Conservation (phyloP, 2,113 vertebrate genomes). For the Dasyprocta punctata region DNA sequence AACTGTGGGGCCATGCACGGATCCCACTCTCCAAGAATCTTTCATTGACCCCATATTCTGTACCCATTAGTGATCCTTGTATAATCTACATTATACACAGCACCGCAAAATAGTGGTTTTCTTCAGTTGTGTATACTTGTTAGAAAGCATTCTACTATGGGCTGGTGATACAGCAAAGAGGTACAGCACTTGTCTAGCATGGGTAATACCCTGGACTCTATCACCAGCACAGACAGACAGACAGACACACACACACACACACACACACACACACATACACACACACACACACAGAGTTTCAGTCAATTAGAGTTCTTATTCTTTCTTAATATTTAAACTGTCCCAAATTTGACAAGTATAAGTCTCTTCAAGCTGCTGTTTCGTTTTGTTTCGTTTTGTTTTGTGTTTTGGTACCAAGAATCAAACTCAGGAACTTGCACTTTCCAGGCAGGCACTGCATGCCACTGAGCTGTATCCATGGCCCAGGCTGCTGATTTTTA, state of each 20-base stretch:
- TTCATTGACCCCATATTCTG: background rate
- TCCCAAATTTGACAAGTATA: conserved; percentile 6
- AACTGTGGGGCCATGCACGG: background rate
- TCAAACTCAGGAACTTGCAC: too few relatives aligned
- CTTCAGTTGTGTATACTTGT: background rate
- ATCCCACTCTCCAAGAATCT: background rate
- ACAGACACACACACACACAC: background rate
- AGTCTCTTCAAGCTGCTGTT: background rate
- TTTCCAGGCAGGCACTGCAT: too few relatives aligned
- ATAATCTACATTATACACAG: background rate
- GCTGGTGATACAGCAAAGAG: background rate
- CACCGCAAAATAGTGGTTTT: background rate
- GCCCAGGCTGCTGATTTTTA: background rate
- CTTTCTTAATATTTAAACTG: conserved; percentile 6
- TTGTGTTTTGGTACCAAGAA: too few relatives aligned
- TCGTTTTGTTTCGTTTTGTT: too few relatives aligned
- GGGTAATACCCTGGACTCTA: background rate
- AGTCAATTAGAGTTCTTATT: background rate
- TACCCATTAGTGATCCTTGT: background rate
- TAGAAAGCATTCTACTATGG: background rate
- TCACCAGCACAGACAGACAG: background rate
- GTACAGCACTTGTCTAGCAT: background rate
- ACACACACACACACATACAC: background rate
- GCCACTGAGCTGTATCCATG: too few relatives aligned
- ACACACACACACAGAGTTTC: background rate